Conservation (phyloP, 2,888 invertebrate genomes). For the Pedicia rivosa region DNA sequence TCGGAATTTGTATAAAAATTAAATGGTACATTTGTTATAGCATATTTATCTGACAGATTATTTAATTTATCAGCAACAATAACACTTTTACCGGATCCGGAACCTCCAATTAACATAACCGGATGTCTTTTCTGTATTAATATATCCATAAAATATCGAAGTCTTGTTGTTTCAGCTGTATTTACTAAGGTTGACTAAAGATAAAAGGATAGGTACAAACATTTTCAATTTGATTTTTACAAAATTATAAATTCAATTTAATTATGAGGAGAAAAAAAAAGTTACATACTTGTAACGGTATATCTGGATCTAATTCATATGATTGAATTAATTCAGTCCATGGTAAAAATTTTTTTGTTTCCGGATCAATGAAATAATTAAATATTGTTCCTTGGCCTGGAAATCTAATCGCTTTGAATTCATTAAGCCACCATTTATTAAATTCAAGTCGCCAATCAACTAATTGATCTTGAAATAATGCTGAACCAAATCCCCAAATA, state of each 20-base stretch:
- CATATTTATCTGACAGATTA: slow-evolving; percentile 56
- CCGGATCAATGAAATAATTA: slow-evolving; percentile 74
- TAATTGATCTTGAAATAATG: slow-evolving; percentile 78
- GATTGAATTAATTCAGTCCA: slow-evolving; percentile 69
- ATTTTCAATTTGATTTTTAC: no score
- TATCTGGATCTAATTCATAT: slow-evolving; percentile 73
- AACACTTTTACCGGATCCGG: slow-evolving; percentile 89
- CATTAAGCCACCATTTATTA: slow-evolving; percentile 86
- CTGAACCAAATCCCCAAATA: slow-evolving; percentile 90
- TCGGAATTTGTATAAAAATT: slow-evolving; percentile 92
- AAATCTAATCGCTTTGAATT: slow-evolving; percentile 83
- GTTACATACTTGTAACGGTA: slow-evolving; percentile 66
- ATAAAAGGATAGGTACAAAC: no score
- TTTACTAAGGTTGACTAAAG: slow-evolving; percentile 44
- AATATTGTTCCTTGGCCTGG: slow-evolving; percentile 72
- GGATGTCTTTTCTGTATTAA: slow-evolving; percentile 63
- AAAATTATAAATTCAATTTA: slow-evolving; percentile 26
- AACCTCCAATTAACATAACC: slow-evolving; percentile 78
- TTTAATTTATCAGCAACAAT: slow-evolving; percentile 70
- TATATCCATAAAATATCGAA: slow-evolving; percentile 76
- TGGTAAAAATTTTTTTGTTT: slow-evolving; percentile 68
- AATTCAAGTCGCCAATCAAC: slow-evolving; percentile 88
- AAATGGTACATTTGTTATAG: slow-evolving; percentile 77
- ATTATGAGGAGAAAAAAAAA: no score
- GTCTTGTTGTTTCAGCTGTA: slow-evolving; percentile 76